Evolutionary conservation across 2,888 invertebrate species (phyloP).

Genomic region (Troglohyphantes excavatus): DNA sequence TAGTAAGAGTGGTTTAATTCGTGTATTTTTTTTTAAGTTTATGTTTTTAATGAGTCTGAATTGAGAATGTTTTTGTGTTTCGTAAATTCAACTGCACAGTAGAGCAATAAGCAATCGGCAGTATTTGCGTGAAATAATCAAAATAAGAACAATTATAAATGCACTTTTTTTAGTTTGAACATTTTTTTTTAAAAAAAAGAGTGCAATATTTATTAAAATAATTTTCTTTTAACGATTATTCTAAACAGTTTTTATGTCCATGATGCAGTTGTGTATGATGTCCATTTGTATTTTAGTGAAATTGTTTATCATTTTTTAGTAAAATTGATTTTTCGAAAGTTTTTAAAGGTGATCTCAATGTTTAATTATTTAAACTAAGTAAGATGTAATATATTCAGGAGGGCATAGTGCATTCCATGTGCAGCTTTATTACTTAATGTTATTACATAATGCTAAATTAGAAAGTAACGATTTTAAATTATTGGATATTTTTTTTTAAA

Average conservation of each 20-base stretch:
- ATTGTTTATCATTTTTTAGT: neutral
- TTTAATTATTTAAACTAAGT: too few species aligned
- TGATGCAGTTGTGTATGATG: constrained; percentile 1
- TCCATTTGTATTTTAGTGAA: neutral
- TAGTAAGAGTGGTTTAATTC: constrained; percentile 2
- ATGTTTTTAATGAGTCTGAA: neutral
- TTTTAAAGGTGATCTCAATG: too few species aligned
- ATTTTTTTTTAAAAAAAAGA: neutral
- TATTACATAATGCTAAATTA: neutral
- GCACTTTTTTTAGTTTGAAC: constrained; percentile 18
- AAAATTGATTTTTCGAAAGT: neutral
- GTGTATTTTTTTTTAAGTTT: constrained; percentile 2
- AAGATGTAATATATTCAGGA: neutral
- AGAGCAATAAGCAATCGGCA: neutral
- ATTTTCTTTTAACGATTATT: neutral
- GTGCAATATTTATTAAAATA: constrained; percentile 48
- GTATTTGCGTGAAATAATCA: constrained; percentile 49
- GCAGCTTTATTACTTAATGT: neutral
- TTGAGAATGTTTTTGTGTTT: constrained; percentile 12
- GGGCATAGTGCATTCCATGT: neutral
- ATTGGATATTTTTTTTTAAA: neutral
- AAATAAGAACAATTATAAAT: constrained; percentile 11
- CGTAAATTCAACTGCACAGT: neutral
- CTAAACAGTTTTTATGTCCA: neutral
- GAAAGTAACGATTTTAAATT: neutral